These are phyloP conservation scores for Glyptemys insculpta DNA, from an alignment of 2,797 vertebrate genomes.

Conservation along the genomic window DNA sequence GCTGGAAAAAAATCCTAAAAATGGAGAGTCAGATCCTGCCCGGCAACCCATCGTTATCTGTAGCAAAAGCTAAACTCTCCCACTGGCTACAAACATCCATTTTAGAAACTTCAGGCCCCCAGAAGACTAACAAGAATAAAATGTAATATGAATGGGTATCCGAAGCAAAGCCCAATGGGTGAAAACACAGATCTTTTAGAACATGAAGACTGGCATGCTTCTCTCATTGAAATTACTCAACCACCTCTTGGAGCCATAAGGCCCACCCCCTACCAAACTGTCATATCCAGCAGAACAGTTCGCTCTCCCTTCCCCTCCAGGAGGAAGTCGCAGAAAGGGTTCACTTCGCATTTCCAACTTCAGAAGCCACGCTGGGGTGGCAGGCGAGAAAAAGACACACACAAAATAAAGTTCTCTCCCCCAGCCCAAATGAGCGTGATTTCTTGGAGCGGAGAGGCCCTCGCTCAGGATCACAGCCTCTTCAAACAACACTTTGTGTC, in stretches of 20 bases:
- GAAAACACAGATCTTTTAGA: background rate
- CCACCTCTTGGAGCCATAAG: background rate
- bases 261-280: constrained; percentile 29
- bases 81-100: constrained; percentile 24
- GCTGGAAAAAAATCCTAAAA: background rate
- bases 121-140: constrained; percentile 30
- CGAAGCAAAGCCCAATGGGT: background rate
- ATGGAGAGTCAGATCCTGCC: constrained; percentile 41
- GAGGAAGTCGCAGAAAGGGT: background rate
- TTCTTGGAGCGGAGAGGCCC: constrained; percentile 11
- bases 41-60: background rate
- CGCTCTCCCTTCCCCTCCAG: background rate
- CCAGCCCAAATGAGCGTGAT: background rate
- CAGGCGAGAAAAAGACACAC: background rate
- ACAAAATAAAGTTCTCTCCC: background rate
- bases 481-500: constrained; percentile 19
- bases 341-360: background rate
- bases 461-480: background rate
- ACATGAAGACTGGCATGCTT: background rate
- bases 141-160: background rate
- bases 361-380: background rate
- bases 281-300: background rate
- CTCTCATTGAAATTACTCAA: background rate
- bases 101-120: constrained; percentile 26
- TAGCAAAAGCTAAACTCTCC: background rate